Evolutionary conservation across 2,888 invertebrate genomes (phyloP).

Genomic region (Ichneumoninae sp.): DNA sequence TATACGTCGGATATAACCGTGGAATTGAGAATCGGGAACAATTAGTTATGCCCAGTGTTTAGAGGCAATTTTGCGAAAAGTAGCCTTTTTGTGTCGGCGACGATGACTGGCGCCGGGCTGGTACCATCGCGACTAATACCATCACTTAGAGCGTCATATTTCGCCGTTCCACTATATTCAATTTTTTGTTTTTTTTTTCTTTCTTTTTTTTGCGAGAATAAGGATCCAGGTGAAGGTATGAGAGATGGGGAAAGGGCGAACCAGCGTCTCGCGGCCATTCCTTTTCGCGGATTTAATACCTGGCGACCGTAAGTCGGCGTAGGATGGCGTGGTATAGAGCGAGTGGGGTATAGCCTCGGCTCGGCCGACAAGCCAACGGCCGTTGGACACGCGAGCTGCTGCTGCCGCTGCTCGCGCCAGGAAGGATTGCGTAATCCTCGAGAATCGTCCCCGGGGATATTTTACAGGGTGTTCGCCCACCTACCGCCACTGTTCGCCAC

Average conservation of each 20-base stretch:
- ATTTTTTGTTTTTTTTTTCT: constrained; percentile 33
- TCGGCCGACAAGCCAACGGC: constrained; percentile 63
- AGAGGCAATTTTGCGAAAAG: not conserved
- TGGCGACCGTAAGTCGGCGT: constrained; percentile 73
- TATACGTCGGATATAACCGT: no score
- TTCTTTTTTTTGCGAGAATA: constrained; percentile 9
- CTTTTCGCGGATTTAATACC: constrained; percentile 77
- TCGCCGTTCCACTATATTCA: constrained; percentile 41
- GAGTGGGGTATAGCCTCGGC: constrained; percentile 17
- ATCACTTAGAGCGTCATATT: constrained; percentile 13
- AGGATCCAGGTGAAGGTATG: constrained; percentile 43
- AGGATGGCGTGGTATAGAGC: constrained; percentile 50
- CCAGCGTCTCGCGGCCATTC: constrained; percentile 71
- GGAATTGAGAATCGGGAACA: not conserved
- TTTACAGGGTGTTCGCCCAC: constrained; percentile 74
- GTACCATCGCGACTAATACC: not conserved
- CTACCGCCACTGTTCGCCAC: constrained; percentile 67
- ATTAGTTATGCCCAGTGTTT: not conserved
- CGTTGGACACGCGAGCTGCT: constrained; percentile 67
- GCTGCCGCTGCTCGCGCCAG: constrained; percentile 62
- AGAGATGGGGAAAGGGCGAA: constrained; percentile 43
- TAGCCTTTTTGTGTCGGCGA: not conserved
- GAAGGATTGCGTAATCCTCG: constrained; percentile 77
- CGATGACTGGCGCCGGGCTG: not conserved
- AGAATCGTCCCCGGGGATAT: constrained; percentile 78